Conservation (phyloP, 2,888 invertebrate species). For the Automeris io region DNA sequence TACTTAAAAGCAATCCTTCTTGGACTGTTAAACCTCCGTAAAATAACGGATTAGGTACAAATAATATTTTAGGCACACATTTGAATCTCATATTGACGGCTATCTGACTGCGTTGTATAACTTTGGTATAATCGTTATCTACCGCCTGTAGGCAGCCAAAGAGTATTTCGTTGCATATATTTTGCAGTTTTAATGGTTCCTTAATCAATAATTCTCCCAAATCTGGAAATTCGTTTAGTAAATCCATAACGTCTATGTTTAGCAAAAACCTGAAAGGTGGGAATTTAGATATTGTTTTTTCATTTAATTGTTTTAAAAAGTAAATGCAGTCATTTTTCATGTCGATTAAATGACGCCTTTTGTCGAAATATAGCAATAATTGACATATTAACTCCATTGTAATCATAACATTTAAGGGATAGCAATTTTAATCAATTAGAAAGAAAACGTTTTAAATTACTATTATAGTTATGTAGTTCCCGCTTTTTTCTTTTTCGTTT, state of each 20-base stretch:
- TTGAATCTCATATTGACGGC: conserved; percentile 43
- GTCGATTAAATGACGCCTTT: conserved; percentile 34
- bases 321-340: conserved; percentile 43
- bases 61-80: conserved; percentile 33
- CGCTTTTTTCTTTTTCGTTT: too few species aligned
- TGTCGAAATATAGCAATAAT: conserved; percentile 57
- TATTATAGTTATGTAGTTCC: too few species aligned
- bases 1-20: conserved; percentile 41
- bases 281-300: conserved; percentile 41
- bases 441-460: too few species aligned
- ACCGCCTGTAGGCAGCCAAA: conserved; percentile 44
- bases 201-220: conserved; percentile 40
- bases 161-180: conserved; percentile 45
- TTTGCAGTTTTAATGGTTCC: conserved; percentile 51
- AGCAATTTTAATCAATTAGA: too few species aligned
- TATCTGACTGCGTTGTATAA: conserved; percentile 40
- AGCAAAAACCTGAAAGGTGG: conserved; percentile 49
- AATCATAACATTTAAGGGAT: too few species aligned
- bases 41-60: conserved; percentile 22
- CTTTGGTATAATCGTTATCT: conserved; percentile 24
- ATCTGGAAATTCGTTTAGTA: conserved; percentile 41
- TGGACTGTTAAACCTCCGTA: conserved; percentile 40
- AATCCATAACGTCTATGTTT: conserved; percentile 54
- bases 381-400: conserved; percentile 42
- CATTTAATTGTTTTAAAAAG: conserved; percentile 37